Percentiles rank a stretch among this genome's conserved stretches.
Evolutionary conservation across 2,888 invertebrate species (phyloP).

Genomic region (Pycnomerus fuliginosus): DNA sequence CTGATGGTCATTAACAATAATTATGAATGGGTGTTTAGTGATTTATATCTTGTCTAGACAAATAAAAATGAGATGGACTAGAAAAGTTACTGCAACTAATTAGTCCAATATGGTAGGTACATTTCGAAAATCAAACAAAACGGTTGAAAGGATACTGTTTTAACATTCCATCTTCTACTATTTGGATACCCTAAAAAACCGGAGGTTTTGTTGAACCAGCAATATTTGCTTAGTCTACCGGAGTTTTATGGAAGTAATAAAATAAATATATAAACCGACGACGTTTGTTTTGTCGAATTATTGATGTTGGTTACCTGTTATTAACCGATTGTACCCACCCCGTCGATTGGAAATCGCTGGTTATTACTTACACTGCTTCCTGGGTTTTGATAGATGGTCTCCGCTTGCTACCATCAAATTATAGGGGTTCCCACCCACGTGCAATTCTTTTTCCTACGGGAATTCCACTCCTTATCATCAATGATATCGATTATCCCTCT

Average conservation of each 20-base stretch:
- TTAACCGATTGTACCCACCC: constrained; percentile 6
- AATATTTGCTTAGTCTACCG: constrained; percentile 24
- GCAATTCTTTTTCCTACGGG: too few species aligned
- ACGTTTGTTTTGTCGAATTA: constrained; percentile 14
- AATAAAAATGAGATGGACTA: constrained; percentile 16
- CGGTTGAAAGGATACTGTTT: constrained; percentile 25
- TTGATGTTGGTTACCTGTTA: not conserved
- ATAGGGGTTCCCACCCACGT: constrained; percentile 29
- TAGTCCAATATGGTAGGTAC: not conserved
- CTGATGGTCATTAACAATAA: constrained; percentile 16
- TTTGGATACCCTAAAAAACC: constrained; percentile 18
- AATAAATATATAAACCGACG: constrained; percentile 9
- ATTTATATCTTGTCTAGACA: constrained; percentile 21
- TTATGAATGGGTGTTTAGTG: constrained; percentile 18
- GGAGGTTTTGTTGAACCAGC: constrained; percentile 18
- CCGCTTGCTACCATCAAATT: constrained; percentile 31
- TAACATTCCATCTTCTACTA: constrained; percentile 23
- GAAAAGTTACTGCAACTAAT: too few species aligned
- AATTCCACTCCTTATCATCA: too few species aligned
- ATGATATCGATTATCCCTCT: constrained; percentile 47
- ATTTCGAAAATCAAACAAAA: constrained; percentile 21
- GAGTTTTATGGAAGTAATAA: constrained; percentile 23
- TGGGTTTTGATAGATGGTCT: constrained; percentile 26
- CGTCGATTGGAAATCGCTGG: constrained; percentile 24
- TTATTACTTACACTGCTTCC: constrained; percentile 27